Conservation (phyloP, 2,113 vertebrate species). For the Pangasianodon gigas region DNA sequence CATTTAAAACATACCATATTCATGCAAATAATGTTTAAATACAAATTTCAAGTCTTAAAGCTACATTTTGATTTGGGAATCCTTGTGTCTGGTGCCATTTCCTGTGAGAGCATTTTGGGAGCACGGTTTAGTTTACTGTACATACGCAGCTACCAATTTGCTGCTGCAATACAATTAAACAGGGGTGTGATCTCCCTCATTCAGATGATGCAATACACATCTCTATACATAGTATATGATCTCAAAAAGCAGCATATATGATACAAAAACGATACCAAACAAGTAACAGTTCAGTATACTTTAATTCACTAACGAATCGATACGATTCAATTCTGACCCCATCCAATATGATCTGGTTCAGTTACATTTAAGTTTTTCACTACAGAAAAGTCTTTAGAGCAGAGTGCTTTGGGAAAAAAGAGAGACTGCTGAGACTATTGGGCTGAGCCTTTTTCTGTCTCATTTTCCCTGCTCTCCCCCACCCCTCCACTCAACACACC, state of each 20-base stretch:
- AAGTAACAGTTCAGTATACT: background rate
- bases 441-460: background rate
- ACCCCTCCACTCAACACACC: constrained; percentile 66
- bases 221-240: background rate
- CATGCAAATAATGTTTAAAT: background rate
- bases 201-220: background rate
- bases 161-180: background rate
- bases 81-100: background rate
- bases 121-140: background rate
- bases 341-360: background rate
- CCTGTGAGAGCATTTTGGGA: background rate
- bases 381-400: background rate
- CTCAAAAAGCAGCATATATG: background rate
- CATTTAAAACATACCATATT: background rate
- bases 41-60: background rate
- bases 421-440: too few relatives aligned
- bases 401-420: background rate
- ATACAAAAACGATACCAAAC: background rate
- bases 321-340: background rate
- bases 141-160: background rate
- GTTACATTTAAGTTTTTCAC: background rate
- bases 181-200: background rate
- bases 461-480: constrained; percentile 51
- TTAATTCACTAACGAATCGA: background rate
- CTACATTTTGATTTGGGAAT: background rate